Evolutionary conservation across 2,113 vertebrate species (phyloP).

Genomic region (Psophia crepitans): DNA sequence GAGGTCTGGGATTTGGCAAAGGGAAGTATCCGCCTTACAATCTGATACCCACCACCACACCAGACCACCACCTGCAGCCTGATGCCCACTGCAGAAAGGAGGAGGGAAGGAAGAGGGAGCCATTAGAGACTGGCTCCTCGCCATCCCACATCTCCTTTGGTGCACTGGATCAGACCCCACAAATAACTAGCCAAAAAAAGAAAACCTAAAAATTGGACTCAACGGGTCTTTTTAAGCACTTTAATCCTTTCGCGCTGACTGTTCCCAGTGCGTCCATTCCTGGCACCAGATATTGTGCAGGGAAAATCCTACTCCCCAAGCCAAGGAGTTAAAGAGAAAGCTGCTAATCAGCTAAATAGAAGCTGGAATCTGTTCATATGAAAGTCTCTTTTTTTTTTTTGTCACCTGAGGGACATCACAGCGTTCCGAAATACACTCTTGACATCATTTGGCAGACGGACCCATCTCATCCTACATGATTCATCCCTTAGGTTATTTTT

Average conservation of each 20-base stretch:
- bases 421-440: slow-evolving; percentile 68
- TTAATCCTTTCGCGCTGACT: slow-evolving; percentile 74
- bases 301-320: slow-evolving; percentile 67
- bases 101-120: slow-evolving; percentile 58
- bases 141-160: slow-evolving; percentile 76
- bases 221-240: slow-evolving; percentile 74
- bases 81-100: slow-evolving; percentile 37
- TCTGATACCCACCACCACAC: slow-evolving; percentile 56
- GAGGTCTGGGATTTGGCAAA: slow-evolving; percentile 68
- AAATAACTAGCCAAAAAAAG: slow-evolving; percentile 64
- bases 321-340: slow-evolving; percentile 70
- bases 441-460: slow-evolving; percentile 73
- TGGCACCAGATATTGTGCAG: slow-evolving; percentile 56
- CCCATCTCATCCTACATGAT: slow-evolving; percentile 61
- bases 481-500: slow-evolving; percentile 77
- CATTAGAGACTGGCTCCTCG: slow-evolving; percentile 79
- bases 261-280: slow-evolving; percentile 54
- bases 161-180: slow-evolving; percentile 71
- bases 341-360: slow-evolving; percentile 80
- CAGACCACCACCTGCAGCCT: slow-evolving; percentile 75
- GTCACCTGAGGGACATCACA: slow-evolving; percentile 72
- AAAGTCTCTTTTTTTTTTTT: slow-evolving; percentile 40
- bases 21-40: slow-evolving; percentile 41
- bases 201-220: slow-evolving; percentile 72
- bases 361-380: slow-evolving; percentile 73